Evolutionary conservation across 2,113 vertebrate species (phyloP).

Genomic region (Istiophorus platypterus): DNA sequence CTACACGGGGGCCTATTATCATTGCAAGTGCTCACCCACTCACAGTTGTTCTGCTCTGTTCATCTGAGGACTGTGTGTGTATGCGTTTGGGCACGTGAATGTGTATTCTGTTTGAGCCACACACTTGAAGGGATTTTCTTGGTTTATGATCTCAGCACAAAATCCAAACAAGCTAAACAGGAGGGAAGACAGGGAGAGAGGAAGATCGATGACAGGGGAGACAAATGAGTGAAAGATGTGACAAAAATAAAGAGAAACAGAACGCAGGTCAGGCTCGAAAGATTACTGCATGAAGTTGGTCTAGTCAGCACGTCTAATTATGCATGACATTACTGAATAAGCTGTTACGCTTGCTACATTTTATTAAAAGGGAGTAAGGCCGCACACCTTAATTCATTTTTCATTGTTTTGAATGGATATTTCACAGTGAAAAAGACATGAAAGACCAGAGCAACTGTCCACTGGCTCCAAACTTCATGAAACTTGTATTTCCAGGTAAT

Average conservation of each 20-base stretch:
- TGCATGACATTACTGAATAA: conserved; percentile 78
- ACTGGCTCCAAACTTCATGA: conserved; percentile 23
- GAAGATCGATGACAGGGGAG: conserved; percentile 13
- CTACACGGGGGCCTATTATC: conserved; percentile 7
- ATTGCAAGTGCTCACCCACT: conserved; percentile 34
- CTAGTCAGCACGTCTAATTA: conserved; percentile 75
- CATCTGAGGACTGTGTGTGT: conserved; percentile 18
- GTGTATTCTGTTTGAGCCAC: conserved; percentile 15
- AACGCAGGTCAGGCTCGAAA: conserved; percentile 70
- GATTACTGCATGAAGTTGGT: conserved; percentile 75
- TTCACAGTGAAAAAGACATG: conserved; percentile 52
- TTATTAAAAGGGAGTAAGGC: conserved; percentile 77
- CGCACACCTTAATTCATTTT: conserved; percentile 72
- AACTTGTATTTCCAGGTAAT: conserved; percentile 34
- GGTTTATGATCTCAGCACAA: conserved; percentile 64
- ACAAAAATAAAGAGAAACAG: conserved; percentile 4
- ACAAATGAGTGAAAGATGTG: conserved; percentile 15
- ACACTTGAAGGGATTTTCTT: conserved; percentile 58
- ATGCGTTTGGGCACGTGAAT: not conserved
- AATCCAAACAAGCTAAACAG: conserved; percentile 65
- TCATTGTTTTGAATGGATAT: conserved; percentile 76
- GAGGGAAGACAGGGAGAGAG: not conserved
- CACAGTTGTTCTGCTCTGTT: conserved; percentile 37
- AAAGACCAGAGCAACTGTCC: conserved; percentile 27
- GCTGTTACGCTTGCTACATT: conserved; percentile 79